These are phyloP conservation scores for Vicugna pacos DNA, from an alignment of 2,113 vertebrate genomes.

Conservation along the genomic window DNA sequence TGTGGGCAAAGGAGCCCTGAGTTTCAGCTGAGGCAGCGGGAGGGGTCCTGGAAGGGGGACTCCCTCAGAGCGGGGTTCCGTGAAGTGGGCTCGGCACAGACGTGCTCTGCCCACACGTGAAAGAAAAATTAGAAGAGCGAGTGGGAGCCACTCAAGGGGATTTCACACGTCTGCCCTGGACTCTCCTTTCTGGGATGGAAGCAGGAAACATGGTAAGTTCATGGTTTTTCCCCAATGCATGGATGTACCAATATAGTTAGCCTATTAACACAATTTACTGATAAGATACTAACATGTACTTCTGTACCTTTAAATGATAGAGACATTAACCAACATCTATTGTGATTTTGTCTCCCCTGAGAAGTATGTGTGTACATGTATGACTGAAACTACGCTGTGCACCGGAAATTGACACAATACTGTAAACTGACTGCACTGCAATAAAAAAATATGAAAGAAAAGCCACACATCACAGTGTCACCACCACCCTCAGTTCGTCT, in stretches of 20 bases:
- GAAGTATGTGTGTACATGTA: no score
- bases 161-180: neutral
- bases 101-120: accelerated
- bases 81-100: neutral
- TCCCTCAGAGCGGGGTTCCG: accelerated
- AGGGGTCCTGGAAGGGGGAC: accelerated
- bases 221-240: neutral
- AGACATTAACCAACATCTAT: accelerated
- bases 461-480: no score
- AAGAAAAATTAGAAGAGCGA: no score
- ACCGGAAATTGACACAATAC: no score
- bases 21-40: neutral
- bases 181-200: neutral
- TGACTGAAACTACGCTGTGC: no score
- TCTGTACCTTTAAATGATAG: neutral
- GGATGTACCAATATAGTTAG: neutral
- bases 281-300: neutral
- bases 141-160: no score
- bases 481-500: accelerated
- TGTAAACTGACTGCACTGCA: no score
- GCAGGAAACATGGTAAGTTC: neutral
- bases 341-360: no score
- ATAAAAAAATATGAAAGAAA: neutral
- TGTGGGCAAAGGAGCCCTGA: neutral
- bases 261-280: neutral